Percentiles rank a stretch among this genome's conserved stretches.
phyloP scores from a whole-genome alignment of 1,140 invertebrate genomes.

The Atta colombica region DNA sequence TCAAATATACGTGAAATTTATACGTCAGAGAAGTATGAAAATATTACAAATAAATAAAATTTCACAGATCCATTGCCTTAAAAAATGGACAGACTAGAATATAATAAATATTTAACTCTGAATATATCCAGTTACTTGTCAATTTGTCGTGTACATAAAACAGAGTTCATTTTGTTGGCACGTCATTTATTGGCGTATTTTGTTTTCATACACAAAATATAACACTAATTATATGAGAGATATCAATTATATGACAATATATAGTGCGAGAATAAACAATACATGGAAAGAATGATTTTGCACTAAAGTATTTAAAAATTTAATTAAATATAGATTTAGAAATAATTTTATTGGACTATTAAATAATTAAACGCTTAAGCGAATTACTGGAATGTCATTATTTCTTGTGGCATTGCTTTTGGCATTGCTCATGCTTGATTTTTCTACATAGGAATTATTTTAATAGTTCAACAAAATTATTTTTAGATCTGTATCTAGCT shows the following conservation, averaged over 20 bases:
- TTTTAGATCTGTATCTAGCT: too few relatives aligned
- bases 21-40: not conserved
- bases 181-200: not conserved
- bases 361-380: too few relatives aligned
- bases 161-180: not conserved
- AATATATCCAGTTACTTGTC: not conserved
- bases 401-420: too few relatives aligned
- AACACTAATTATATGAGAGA: not conserved
- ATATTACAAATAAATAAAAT: conserved; percentile 5
- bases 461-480: too few relatives aligned
- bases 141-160: not conserved
- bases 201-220: not conserved
- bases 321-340: too few relatives aligned
- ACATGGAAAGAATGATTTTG: not conserved
- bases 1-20: not conserved
- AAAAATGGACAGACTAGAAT: not conserved
- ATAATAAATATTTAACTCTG: not conserved
- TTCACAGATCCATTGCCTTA: not conserved
- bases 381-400: too few relatives aligned
- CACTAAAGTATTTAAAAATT: too few relatives aligned
- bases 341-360: too few relatives aligned
- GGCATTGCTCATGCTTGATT: too few relatives aligned
- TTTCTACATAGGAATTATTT: too few relatives aligned
- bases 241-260: not conserved
- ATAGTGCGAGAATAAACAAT: not conserved